Evolutionary conservation across 2,888 invertebrate species (phyloP), one percentile per base, ranked within the genome.

Genomic region (Parascotia fuliginaria): DNA sequence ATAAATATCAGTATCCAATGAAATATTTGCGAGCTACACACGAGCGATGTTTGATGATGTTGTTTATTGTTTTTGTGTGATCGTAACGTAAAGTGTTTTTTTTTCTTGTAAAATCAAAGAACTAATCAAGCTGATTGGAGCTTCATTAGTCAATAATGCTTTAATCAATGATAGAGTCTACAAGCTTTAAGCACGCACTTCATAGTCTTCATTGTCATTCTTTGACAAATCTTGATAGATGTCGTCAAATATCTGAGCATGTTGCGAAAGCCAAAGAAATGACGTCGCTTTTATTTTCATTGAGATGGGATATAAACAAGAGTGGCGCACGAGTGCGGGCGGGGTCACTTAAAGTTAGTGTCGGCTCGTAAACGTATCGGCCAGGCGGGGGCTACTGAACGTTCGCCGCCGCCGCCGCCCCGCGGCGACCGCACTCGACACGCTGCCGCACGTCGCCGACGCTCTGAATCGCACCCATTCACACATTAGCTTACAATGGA

Each of bases 401-500:
- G 75, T 76, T 67, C 74, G 73, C 72, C 74, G 73, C 72, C 68
- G 68, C 60, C 57, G 59, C 79, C 82, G 85, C 89, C 89, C 89
- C 89, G 89, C 88, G 88, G 91, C 90, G 89, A 89, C 90, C 91
- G 89, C 89, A 89, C 89, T 88, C 89, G 87, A 87, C 91, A 87
- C 88, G 89, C 85, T 74, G 83, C 82, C 82, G 89, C 89, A 88
- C 89, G 90, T 87, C 88, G 89, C 82, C 89, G 87, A 79, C 85
- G 84, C 89, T 85, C 81, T 80, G 85, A 87, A 88, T 88, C 88
- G 90, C 89, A 91, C 87, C 88, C 90, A 87, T 89, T 89, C 89
- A 88, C 75, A 79, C 80, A 71, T 74, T 76, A 60, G 74, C 77
- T 69, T 73, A 71, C 41, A 48, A 46, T 77, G 82, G 83, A 83